A percentile compares a stretch with the other conserved stretches of the same genome.
Evolutionary conservation across 2,888 invertebrate species (phyloP).

Genomic region (Tribolium freemani): DNA sequence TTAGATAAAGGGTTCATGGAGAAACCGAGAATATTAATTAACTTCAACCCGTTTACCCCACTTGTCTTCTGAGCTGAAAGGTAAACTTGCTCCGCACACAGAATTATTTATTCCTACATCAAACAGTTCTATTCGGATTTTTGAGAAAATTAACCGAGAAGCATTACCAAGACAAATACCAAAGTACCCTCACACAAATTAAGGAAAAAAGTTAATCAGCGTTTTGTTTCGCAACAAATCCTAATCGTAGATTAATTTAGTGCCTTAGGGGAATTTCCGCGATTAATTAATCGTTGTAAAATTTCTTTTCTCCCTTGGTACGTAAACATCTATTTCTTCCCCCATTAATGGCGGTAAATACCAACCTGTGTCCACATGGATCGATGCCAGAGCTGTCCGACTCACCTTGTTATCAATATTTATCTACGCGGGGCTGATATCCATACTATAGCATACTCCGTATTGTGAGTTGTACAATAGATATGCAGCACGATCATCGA

Average conservation of each 20-base stretch:
- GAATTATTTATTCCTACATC: slow-evolving; percentile 29
- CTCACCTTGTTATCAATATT: slow-evolving; percentile 44
- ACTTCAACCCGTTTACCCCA: slow-evolving; percentile 44
- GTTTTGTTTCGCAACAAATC: too few relatives aligned
- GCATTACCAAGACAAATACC: not conserved
- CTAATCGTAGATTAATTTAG: too few relatives aligned
- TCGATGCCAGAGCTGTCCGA: slow-evolving; percentile 37
- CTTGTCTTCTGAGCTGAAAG: slow-evolving; percentile 33
- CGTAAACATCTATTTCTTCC: too few relatives aligned
- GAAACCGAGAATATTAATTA: slow-evolving; percentile 51
- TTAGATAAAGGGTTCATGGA: slow-evolving; percentile 46
- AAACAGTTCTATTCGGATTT: slow-evolving; percentile 14
- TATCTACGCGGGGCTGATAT: slow-evolving; percentile 38
- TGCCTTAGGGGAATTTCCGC: too few relatives aligned
- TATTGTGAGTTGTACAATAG: slow-evolving; percentile 40
- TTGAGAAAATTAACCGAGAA: not conserved
- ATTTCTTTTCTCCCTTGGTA: too few relatives aligned
- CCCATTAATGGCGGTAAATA: not conserved
- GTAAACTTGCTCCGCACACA: slow-evolving; percentile 21
- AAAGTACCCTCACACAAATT: not conserved
- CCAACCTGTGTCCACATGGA: slow-evolving; percentile 20
- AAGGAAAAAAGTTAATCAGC: too few relatives aligned
- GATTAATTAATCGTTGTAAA: too few relatives aligned
- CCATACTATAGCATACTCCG: slow-evolving; percentile 25
- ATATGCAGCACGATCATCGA: slow-evolving; percentile 41